Conservation (phyloP, 2,888 invertebrate species). For the Lasius platythorax region DNA sequence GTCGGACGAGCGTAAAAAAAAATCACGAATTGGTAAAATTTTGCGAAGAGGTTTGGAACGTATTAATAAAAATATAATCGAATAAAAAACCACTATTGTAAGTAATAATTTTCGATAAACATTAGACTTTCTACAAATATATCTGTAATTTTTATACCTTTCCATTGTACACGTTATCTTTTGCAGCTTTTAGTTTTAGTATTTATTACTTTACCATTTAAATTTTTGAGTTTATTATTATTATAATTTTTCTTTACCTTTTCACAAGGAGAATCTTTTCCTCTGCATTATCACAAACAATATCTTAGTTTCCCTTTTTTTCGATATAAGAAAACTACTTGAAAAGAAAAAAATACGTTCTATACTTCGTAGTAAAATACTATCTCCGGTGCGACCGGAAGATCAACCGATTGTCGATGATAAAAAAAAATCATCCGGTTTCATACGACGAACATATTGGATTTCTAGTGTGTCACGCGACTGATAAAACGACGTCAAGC, state of each 20-base stretch:
- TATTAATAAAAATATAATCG: neutral
- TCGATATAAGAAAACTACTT: neutral
- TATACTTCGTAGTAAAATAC: neutral
- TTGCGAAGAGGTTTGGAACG: neutral
- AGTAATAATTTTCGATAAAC: neutral
- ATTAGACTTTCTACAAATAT: no score
- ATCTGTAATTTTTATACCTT: neutral
- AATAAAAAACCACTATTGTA: neutral
- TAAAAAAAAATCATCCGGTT: slow-evolving; percentile 3
- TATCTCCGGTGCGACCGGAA: neutral
- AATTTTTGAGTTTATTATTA: neutral
- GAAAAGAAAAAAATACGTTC: neutral
- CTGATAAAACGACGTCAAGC: slow-evolving; percentile 36
- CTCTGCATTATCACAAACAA: neutral
- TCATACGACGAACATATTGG: slow-evolving; percentile 9
- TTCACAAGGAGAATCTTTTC: neutral
- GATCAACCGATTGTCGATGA: slow-evolving; percentile 8
- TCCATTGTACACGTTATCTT: neutral
- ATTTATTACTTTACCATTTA: neutral
- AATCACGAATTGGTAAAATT: neutral
- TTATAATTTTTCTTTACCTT: neutral
- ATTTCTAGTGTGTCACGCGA: slow-evolving; percentile 16
- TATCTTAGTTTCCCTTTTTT: neutral
- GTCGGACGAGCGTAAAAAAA: neutral
- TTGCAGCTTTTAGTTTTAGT: neutral